Conservation (phyloP, 2,888 invertebrate genomes). For the Globia sparganii region DNA sequence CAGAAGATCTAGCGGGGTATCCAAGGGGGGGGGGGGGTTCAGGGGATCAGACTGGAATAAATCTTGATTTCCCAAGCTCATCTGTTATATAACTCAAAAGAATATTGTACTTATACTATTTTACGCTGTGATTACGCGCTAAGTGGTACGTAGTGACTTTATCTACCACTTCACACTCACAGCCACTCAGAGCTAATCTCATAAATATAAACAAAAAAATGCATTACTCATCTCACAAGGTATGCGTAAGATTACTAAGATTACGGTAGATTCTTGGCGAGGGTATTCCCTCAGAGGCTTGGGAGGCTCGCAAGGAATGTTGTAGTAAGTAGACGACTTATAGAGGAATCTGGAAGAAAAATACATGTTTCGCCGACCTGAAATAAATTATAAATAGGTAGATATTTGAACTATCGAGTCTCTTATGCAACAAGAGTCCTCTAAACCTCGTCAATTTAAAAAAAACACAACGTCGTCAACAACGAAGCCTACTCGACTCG, state of each 20-base stretch:
- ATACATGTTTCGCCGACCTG: no score
- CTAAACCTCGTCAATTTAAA: neutral
- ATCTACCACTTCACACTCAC: neutral
- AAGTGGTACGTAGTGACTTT: neutral
- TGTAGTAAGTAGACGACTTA: no score
- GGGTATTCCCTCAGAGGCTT: constrained; percentile 1
- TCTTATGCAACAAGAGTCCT: neutral
- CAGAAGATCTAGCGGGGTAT: no score
- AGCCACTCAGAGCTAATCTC: constrained; percentile 7
- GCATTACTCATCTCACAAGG: constrained; percentile 26
- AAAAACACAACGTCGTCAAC: neutral
- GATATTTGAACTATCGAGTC: neutral
- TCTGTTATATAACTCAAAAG: neutral
- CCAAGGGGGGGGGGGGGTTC: no score
- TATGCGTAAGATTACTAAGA: constrained; percentile 25
- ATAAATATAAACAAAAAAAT: constrained; percentile 21
- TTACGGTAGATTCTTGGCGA: constrained; percentile 12
- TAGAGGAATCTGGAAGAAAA: no score
- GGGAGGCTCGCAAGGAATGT: neutral
- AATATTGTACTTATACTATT: neutral
- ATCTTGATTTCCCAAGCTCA: no score
- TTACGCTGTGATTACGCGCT: neutral
- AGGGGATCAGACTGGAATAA: no score
- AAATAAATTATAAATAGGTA: neutral
- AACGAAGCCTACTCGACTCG: constrained; percentile 14